phyloP scores from a whole-genome alignment of 2,113 vertebrate genomes.

The Hepsetus odoe region DNA sequence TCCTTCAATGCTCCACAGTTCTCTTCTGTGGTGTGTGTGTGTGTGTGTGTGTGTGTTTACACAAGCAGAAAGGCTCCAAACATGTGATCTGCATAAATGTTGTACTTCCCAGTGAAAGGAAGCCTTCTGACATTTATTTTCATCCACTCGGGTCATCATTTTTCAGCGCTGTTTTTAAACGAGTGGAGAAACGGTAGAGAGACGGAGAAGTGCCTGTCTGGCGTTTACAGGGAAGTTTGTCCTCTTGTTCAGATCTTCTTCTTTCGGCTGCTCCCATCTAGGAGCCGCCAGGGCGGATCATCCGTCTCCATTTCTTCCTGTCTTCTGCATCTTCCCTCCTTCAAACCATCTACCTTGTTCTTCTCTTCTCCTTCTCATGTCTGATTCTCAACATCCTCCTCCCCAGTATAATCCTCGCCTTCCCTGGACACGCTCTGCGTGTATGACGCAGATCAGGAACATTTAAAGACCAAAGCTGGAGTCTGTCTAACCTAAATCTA shows the following conservation, averaged over 20 bases:
- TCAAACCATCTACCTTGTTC: too few relatives aligned
- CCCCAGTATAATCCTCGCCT: too few relatives aligned
- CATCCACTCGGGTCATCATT: background rate
- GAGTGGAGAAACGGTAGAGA: background rate
- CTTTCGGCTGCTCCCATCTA: too few relatives aligned
- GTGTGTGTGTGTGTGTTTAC: slow-evolving; percentile 14
- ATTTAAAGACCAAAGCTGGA: too few relatives aligned
- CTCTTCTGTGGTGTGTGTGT: too few relatives aligned
- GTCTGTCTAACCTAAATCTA: too few relatives aligned
- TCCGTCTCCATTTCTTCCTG: too few relatives aligned
- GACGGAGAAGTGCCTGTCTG: background rate
- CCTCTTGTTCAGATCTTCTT: background rate
- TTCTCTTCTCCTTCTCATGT: too few relatives aligned
- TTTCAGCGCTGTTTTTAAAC: background rate
- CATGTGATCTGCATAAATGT: background rate
- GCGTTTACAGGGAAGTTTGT: background rate
- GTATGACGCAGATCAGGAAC: too few relatives aligned
- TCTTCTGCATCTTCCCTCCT: background rate
- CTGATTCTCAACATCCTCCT: too few relatives aligned
- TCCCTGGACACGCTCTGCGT: too few relatives aligned
- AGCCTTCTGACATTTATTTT: background rate
- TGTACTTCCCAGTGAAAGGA: background rate
- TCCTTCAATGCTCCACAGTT: background rate
- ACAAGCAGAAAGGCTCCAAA: background rate
- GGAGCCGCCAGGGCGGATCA: too few relatives aligned